Conservation (phyloP, 2,797 vertebrate species). For the Enteromius afrohamiltoni region DNA sequence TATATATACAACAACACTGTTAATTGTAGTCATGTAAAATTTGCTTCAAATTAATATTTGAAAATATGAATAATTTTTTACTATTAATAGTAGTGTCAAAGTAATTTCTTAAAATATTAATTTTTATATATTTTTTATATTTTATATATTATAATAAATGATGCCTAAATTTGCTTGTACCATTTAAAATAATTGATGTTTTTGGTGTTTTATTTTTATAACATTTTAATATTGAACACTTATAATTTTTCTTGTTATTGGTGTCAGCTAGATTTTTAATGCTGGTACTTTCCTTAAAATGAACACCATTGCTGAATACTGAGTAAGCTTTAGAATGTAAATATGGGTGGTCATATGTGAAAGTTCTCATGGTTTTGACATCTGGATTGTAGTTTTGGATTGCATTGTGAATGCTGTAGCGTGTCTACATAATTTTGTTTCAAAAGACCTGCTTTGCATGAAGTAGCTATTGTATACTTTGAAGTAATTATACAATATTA, state of each 20-base stretch:
- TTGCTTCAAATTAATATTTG: not conserved
- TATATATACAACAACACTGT: not conserved
- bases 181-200: not conserved
- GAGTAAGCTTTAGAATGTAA: not conserved
- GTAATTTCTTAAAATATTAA: not conserved
- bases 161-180: not conserved
- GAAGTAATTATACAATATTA: constrained; percentile 22
- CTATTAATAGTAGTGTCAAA: not conserved
- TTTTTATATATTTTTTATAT: too few species aligned
- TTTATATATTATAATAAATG: not conserved
- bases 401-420: not conserved
- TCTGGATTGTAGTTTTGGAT: not conserved
- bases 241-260: not conserved
- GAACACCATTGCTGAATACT: not conserved
- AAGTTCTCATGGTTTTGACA: not conserved
- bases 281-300: not conserved
- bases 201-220: not conserved
- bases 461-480: not conserved
- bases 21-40: not conserved
- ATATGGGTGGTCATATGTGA: not conserved
- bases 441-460: not conserved
- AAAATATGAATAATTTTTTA: not conserved
- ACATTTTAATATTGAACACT: not conserved
- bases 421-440: not conserved
- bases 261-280: not conserved